Base-by-base conservation (phyloP, 1,140 invertebrate species). In the Penaeus indicus region DNA sequence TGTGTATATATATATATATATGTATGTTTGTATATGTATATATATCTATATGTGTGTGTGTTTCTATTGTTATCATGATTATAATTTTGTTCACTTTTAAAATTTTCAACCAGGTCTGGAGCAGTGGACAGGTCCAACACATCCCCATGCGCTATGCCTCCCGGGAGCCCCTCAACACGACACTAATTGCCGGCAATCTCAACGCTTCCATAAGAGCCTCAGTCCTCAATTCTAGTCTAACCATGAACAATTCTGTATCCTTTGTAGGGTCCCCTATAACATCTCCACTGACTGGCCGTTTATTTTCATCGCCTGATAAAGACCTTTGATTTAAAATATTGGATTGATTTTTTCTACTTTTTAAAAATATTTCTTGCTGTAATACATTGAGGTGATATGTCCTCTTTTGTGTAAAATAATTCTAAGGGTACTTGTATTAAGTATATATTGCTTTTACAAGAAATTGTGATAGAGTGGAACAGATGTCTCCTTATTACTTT, bases 71-170 rank as follows among this genome's bases (percentile, higher is more conserved):
- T 5, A n/a, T 27, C 21, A 38, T 75, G 0, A 18, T 38, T 25
- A 11, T 27, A 38, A 38, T 75, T 32, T 27, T 32, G 4, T 19
- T 32, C 27, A 72, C 19, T 75, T 27, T 21, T 19, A 75, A 13
- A 5, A 32, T 75, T 19, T 25, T 32, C 27, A 32, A 32, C 42
- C 21, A 88, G 87, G 87, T 88, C 42, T 88, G 87, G 87, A 88
- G 81, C 61, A 88, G 87, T 69, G 87, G 87, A 22, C 87, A 83
- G 22, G 87, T 88, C 25, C 67, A 62, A 16, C 87, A 88, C n/a
- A 62, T 88, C 22, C 87, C 87, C 19, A 88, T 88, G 87, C 54
- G 87, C 25, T 88, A 84, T 61, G 69, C 87, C 8, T 84, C 87
- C 3, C 69, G 67, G 10, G 87, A 63, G 38, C 67, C 60, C 10